Conservation (phyloP, 2,797 vertebrate genomes). For the Pseudochirops corinnae region DNA sequence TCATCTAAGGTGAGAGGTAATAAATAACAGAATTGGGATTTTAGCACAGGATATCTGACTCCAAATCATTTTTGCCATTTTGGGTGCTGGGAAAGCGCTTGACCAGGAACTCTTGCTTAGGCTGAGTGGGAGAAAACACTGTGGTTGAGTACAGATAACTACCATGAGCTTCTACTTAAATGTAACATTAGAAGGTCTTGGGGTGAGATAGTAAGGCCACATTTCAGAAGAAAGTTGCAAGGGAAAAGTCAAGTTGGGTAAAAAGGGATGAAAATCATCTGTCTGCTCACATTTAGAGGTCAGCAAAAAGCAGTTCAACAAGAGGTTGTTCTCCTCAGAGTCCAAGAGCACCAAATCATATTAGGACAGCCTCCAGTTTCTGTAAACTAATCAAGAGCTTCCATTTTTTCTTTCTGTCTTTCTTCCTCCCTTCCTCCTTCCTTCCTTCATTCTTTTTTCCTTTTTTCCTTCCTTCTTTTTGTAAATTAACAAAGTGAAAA, state of each 20-base stretch:
- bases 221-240: not conserved
- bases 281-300: not conserved
- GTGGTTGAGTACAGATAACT: not conserved
- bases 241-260: not conserved
- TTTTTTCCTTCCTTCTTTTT: no score
- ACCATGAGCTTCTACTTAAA: not conserved
- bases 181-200: not conserved
- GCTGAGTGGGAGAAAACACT: not conserved
- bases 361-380: not conserved
- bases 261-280: not conserved
- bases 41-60: not conserved
- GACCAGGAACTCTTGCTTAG: not conserved
- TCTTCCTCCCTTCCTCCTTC: no score
- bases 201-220: not conserved
- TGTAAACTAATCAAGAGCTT: not conserved
- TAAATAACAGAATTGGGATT: not conserved
- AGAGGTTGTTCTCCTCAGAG: not conserved
- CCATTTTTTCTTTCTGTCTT: no score
- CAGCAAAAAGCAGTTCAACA: not conserved
- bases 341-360: not conserved
- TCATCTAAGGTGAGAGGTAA: not conserved
- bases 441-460: no score
- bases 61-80: not conserved
- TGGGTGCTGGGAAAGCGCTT: not conserved
- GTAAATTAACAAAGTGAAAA: not conserved